phyloP scores from a whole-genome alignment of 2,797 vertebrate genomes.

The Sciurus vulgaris region DNA sequence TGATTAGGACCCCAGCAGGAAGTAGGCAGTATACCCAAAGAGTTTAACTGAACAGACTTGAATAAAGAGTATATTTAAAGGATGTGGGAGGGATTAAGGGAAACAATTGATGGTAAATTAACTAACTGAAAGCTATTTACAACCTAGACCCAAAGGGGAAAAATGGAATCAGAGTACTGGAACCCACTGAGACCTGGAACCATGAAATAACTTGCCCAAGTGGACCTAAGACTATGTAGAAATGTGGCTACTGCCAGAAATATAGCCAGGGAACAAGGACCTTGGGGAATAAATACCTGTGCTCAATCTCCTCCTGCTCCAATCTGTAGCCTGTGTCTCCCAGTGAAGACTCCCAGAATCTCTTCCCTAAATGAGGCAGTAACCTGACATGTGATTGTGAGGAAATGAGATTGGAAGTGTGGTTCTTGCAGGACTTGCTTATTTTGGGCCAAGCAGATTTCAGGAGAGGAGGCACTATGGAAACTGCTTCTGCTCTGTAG shows the following conservation, averaged over 20 bases:
- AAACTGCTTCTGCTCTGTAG: slow-evolving; percentile 2
- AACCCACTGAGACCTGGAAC: neutral
- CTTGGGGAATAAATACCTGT: neutral
- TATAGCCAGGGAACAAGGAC: neutral
- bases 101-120: neutral
- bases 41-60: neutral
- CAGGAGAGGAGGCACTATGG: neutral
- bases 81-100: slow-evolving; percentile 1
- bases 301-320: neutral
- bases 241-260: slow-evolving; percentile 1
- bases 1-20: neutral
- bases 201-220: neutral
- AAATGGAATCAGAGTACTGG: neutral
- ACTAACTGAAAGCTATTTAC: neutral
- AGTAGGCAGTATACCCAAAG: neutral
- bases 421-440: slow-evolving; percentile 15
- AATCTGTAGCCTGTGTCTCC: neutral
- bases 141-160: neutral
- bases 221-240: neutral
- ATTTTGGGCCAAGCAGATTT: slow-evolving; percentile 34
- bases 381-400: neutral
- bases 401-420: neutral
- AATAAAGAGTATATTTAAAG: neutral
- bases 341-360: neutral
- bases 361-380: slow-evolving; percentile 6